Conservation (phyloP, 2,888 invertebrate genomes). For the Hypolimnas misippus region DNA sequence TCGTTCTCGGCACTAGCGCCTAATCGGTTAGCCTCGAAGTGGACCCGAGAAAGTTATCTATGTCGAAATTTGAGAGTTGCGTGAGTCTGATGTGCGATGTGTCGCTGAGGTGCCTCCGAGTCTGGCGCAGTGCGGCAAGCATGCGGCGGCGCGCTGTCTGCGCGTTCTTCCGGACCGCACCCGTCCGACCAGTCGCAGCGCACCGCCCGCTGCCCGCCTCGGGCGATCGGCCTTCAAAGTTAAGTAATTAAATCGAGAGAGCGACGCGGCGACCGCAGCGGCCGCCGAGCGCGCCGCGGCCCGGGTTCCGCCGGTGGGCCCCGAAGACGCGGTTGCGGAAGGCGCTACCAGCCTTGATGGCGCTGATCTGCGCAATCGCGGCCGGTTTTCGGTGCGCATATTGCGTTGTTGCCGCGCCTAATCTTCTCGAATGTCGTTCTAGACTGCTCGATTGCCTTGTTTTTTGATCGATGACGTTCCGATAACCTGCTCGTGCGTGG, state of each 20-base stretch:
- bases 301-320: slow-evolving; percentile 55
- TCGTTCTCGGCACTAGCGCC: slow-evolving; percentile 50
- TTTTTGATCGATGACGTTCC: slow-evolving; percentile 59
- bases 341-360: slow-evolving; percentile 78
- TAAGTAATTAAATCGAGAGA: slow-evolving; percentile 81
- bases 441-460: slow-evolving; percentile 55
- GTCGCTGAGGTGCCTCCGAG: slow-evolving; percentile 79
- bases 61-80: slow-evolving; percentile 80
- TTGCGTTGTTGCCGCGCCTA: slow-evolving; percentile 72
- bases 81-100: slow-evolving; percentile 71
- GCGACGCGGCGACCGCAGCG: slow-evolving; percentile 58
- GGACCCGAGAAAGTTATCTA: slow-evolving; percentile 78
- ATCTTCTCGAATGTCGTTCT: slow-evolving; percentile 69
- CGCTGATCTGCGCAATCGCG: slow-evolving; percentile 80
- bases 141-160: slow-evolving; percentile 82
- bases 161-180: slow-evolving; percentile 79
- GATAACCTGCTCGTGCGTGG: slow-evolving; percentile 39
- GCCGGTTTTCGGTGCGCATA: slow-evolving; percentile 77
- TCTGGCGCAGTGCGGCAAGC: slow-evolving; percentile 73
- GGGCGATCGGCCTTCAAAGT: slow-evolving; percentile 82
- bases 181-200: slow-evolving; percentile 81
- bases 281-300: slow-evolving; percentile 51
- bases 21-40: slow-evolving; percentile 69
- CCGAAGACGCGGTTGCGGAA: slow-evolving; percentile 80
- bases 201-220: slow-evolving; percentile 78